phyloP scores from a whole-genome alignment of 2,797 vertebrate species.

The Phalloptychus januarius region DNA sequence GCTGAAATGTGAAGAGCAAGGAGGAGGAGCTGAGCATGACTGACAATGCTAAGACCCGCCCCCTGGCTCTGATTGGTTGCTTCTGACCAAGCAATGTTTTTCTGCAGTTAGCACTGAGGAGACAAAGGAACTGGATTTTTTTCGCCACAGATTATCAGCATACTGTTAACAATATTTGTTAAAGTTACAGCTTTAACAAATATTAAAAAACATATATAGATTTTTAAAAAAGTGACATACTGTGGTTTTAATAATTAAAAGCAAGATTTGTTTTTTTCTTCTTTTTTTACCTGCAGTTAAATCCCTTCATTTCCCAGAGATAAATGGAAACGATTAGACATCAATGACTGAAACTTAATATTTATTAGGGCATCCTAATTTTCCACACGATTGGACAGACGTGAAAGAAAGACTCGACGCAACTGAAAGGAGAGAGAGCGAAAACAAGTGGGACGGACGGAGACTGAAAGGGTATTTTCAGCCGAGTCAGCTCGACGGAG shows the following conservation, averaged over 20 bases:
- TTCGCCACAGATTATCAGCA: too few species aligned
- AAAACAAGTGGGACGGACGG: neutral
- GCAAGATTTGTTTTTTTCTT: neutral
- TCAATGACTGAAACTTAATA: neutral
- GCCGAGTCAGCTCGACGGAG: slow-evolving; percentile 22
- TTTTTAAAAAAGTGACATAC: too few species aligned
- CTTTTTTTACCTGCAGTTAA: neutral
- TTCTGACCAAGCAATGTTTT: too few species aligned
- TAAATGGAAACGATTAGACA: neutral
- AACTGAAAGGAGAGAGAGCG: neutral
- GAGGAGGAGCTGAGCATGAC: too few species aligned
- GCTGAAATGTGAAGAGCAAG: too few species aligned
- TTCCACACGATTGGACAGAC: neutral
- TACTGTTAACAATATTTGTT: too few species aligned
- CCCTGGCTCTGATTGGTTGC: too few species aligned
- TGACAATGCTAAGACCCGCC: too few species aligned
- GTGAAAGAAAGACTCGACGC: neutral
- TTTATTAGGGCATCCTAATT: neutral
- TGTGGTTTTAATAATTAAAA: neutral
- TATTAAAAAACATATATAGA: too few species aligned
- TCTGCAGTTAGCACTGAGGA: too few species aligned
- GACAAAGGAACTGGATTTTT: too few species aligned
- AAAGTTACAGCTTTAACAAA: too few species aligned
- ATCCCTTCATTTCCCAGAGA: neutral
- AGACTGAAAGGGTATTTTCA: neutral